Base-by-base conservation (phyloP, 92 coral and sea anemone species). In the Siderastrea radians region DNA sequence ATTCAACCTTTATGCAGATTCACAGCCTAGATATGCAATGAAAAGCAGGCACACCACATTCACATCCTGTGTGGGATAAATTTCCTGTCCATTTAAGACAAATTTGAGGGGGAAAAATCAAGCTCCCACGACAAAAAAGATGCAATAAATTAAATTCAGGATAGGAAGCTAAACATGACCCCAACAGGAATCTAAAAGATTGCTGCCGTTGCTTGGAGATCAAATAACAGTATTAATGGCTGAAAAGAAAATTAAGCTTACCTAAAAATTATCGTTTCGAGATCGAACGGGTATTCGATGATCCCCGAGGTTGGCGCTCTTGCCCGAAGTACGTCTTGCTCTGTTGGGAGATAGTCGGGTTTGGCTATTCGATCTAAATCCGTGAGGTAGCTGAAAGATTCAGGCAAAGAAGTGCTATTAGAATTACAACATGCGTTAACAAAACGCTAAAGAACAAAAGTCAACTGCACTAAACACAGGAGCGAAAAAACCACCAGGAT, bases 261-360 rank as follows among this genome's bases (percentile, higher is more conserved):
- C 99, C 99, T 94, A 93, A 98, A 98, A 86, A 98, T 98, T 75
- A 98, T 98, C 64, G 99, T 98, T 82, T 98, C 99, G 94, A 98
- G 91, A 79, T 98, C 99, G 84, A 98, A 98, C 26, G 99, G 99
- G 78, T 98, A 98, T 76, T 98, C 99, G 71, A 98, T 98, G 54
- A 98, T 98, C 48, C 99, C 99, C 38, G 99, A 96, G 15, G 99
- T 98, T 2, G 99, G 99, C 1, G 99, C 99, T 57, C 99, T 91
- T 0, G 99, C 99, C 15, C 99, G 96, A 52, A 98, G 92, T 8
- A 98, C 98, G 64, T 98, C 99, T 91, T 98, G 99, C 72, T 96
- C 98, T 48, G 99, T 98, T 2, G 99, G 99, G 38, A 98, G 96
- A 63, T 98, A 98, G 48, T 93, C 93, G 8, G 98, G 95, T 65